A percentile compares a stretch with the other conserved stretches of the same genome.
Evolutionary conservation across 1,140 invertebrate genomes (phyloP).

Genomic region (Matsumurasca onukii): DNA sequence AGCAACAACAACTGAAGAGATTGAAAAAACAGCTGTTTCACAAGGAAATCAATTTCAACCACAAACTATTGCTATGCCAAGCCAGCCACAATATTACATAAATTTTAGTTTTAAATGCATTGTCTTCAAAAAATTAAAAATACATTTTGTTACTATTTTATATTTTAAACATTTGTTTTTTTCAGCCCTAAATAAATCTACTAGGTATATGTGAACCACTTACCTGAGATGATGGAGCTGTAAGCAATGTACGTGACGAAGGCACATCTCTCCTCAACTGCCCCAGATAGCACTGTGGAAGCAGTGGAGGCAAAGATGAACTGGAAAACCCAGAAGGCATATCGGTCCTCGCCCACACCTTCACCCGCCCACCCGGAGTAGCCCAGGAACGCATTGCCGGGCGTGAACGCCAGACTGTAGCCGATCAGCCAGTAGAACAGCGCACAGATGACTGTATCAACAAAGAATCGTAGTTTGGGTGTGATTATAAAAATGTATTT

Average conservation of each 20-base stretch:
- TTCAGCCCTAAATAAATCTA: too few relatives aligned
- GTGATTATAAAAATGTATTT: not conserved
- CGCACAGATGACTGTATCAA: slow-evolving; percentile 52
- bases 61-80: too few relatives aligned
- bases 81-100: too few relatives aligned
- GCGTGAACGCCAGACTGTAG: slow-evolving; percentile 56
- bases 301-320: slow-evolving; percentile 55
- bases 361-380: slow-evolving; percentile 39
- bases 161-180: too few relatives aligned
- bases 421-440: slow-evolving; percentile 58
- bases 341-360: slow-evolving; percentile 34
- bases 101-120: too few relatives aligned
- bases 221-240: slow-evolving; percentile 56
- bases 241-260: slow-evolving; percentile 59
- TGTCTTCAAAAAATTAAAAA: too few relatives aligned
- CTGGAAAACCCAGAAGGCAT: slow-evolving; percentile 54
- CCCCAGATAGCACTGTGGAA: slow-evolving; percentile 56
- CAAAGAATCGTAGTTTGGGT: slow-evolving; percentile 6
- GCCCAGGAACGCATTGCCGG: slow-evolving; percentile 44
- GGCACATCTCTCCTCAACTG: slow-evolving; percentile 58
- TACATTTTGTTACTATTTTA: too few relatives aligned
- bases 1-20: slow-evolving; percentile 3
- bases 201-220: slow-evolving; percentile 1
- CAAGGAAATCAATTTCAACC: too few relatives aligned
- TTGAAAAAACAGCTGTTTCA: not conserved